Evolutionary conservation across 1,140 invertebrate genomes (phyloP).

Genomic region (Proctacanthus coquilletti): DNA sequence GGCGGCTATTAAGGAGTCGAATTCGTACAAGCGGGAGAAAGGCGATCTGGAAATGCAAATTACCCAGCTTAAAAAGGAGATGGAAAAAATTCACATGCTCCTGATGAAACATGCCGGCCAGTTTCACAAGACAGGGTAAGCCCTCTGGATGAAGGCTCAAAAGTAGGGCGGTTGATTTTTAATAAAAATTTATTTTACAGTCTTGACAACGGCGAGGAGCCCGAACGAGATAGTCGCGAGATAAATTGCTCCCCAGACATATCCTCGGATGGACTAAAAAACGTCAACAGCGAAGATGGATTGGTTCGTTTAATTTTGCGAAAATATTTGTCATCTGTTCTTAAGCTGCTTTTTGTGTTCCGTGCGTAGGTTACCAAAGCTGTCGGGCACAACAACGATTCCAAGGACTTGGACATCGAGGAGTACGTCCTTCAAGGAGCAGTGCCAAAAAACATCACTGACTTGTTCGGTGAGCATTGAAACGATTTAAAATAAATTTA

Average conservation of each 20-base stretch:
- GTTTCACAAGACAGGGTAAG: conserved; percentile 33
- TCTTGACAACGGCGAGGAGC: conserved; percentile 19
- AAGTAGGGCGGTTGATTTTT: no score
- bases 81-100: conserved; percentile 54
- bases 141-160: background rate
- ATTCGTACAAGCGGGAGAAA: conserved; percentile 58
- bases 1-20: conserved; percentile 57
- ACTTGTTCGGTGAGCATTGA: conserved; percentile 27
- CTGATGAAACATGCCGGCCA: conserved; percentile 51
- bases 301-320: no score
- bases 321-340: no score
- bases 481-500: conserved; percentile 5
- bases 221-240: conserved; percentile 22
- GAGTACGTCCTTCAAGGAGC: conserved; percentile 46
- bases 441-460: conserved; percentile 41
- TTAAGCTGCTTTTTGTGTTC: no score
- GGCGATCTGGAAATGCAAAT: conserved; percentile 65
- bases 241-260: conserved; percentile 23
- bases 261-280: conserved; percentile 29
- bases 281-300: conserved; percentile 32
- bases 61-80: conserved; percentile 64
- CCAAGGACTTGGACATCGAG: conserved; percentile 39
- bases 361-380: conserved; percentile 7
- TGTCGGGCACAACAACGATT: conserved; percentile 14
- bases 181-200: conserved; percentile 1